Conservation (phyloP, 2,113 vertebrate genomes). For the Stomatorhinus ivindoensis region DNA sequence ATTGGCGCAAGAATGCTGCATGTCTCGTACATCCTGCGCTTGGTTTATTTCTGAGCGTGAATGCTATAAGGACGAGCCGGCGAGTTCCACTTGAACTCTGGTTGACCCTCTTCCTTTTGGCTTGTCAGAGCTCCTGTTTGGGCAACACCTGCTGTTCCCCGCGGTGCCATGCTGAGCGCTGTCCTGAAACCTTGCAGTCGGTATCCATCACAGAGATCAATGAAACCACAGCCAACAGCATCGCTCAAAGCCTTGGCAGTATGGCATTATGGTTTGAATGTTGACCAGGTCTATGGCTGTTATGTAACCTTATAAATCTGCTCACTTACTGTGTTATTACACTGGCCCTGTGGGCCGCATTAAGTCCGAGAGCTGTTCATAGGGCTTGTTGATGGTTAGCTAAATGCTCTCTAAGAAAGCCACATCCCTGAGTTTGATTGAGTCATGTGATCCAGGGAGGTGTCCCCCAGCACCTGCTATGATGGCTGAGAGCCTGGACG, state of each 20-base stretch:
- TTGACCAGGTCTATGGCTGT: constrained; percentile 7
- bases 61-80: neutral
- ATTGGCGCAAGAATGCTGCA: neutral
- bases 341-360: neutral
- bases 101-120: neutral
- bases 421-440: neutral
- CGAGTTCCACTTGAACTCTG: neutral
- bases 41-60: neutral
- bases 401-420: neutral
- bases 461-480: neutral
- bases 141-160: neutral
- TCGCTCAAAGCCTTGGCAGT: constrained; percentile 9
- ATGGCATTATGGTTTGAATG: constrained; percentile 13
- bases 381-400: neutral
- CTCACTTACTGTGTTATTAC: constrained; percentile 17
- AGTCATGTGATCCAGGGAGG: neutral
- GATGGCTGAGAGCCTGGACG: neutral
- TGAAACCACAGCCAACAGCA: constrained; percentile 23
- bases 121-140: neutral
- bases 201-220: neutral
- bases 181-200: neutral
- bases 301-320: constrained; percentile 15
- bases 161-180: neutral
- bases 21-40: neutral
- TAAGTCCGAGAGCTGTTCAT: neutral